Percentiles rank a stretch among this genome's conserved stretches.
Conservation (phyloP, 1,140 invertebrate species). For the Pemphigus obesinymphae region DNA sequence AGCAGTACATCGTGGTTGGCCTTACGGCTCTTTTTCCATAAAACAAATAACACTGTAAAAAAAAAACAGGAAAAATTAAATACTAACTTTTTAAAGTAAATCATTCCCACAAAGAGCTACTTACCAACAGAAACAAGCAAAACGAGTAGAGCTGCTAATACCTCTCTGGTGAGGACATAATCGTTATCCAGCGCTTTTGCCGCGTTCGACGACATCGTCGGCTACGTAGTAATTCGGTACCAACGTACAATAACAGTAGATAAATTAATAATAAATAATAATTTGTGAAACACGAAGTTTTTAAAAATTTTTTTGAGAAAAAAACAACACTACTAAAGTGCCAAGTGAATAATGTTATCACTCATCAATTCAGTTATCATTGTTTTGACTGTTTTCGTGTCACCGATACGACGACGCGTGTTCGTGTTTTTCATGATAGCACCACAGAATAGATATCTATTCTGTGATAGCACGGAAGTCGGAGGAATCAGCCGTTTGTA, state of each 20-base stretch:
- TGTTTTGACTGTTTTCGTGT: background rate
- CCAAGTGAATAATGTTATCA: background rate
- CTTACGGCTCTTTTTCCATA: constrained; percentile 56
- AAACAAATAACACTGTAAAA: constrained; percentile 54
- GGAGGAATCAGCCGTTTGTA: background rate
- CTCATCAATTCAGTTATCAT: background rate
- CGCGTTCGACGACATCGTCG: background rate
- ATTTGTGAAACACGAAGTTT: too few relatives aligned
- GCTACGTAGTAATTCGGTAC: too few relatives aligned
- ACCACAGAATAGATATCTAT: too few relatives aligned
- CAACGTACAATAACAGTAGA: too few relatives aligned
- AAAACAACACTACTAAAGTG: too few relatives aligned
- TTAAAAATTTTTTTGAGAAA: too few relatives aligned
- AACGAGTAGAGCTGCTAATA: background rate
- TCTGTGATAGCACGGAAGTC: too few relatives aligned
- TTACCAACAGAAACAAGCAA: background rate
- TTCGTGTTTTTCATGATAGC: background rate
- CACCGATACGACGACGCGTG: background rate
- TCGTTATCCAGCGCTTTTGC: background rate
- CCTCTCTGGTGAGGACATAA: background rate
- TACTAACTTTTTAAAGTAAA: too few relatives aligned
- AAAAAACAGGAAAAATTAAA: background rate
- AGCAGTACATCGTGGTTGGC: constrained; percentile 64
- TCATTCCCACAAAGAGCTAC: background rate
- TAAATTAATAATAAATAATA: too few relatives aligned